phyloP scores from a whole-genome alignment of 2,113 vertebrate species.

The Scortum barcoo region DNA sequence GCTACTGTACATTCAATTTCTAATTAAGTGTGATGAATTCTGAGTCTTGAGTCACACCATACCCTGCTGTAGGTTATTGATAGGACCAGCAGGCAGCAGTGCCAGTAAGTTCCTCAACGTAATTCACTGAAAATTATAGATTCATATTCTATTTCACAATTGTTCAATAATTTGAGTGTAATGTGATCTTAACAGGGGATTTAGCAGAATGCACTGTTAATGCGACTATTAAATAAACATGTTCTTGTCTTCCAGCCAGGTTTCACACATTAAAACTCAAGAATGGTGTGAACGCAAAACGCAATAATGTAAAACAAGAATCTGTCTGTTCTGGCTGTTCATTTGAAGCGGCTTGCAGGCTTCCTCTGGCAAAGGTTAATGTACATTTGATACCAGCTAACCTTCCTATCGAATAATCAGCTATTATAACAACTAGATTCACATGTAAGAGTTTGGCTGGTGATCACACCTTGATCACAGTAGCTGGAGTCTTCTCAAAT shows the following conservation, averaged over 20 bases:
- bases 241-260: not conserved
- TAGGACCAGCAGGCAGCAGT: not conserved
- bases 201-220: not conserved
- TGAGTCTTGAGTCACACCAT: not conserved
- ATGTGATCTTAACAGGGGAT: not conserved
- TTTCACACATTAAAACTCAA: not conserved
- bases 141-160: slow-evolving; percentile 8
- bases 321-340: not conserved
- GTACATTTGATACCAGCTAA: not conserved
- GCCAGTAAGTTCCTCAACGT: not conserved
- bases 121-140: not conserved
- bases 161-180: not conserved
- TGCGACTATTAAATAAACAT: not conserved
- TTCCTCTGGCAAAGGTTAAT: not conserved
- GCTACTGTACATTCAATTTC: not conserved
- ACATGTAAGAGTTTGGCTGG: not conserved
- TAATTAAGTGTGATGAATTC: slow-evolving; percentile 1
- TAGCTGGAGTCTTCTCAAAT: not conserved
- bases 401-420: not conserved
- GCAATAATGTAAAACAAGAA: not conserved
- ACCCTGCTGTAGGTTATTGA: slow-evolving; percentile 3
- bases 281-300: not conserved
- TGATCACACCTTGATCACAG: not conserved
- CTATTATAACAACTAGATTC: not conserved
- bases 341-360: not conserved